Conservation (phyloP, 2,888 invertebrate genomes). For the Apocheima hispidaria region DNA sequence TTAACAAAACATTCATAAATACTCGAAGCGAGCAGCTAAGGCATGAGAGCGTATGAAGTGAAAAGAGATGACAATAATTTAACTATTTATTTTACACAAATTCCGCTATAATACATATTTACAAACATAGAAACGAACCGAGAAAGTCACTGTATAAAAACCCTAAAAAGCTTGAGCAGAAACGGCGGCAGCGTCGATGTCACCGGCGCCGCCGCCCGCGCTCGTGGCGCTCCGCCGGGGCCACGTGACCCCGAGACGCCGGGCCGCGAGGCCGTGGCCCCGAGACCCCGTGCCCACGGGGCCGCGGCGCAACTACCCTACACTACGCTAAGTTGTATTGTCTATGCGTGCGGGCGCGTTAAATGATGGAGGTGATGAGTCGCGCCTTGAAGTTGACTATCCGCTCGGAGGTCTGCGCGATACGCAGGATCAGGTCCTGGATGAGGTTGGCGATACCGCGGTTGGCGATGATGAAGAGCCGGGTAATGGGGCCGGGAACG, state of each 20-base stretch:
- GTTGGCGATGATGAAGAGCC: constrained; percentile 95
- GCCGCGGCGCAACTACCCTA: constrained; percentile 42
- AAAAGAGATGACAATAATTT: constrained; percentile 62
- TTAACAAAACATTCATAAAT: constrained; percentile 41
- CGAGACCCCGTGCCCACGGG: constrained; percentile 24
- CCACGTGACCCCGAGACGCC: neutral
- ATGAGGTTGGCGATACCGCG: constrained; percentile 94
- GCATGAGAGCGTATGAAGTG: constrained; percentile 40
- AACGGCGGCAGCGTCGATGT: constrained; percentile 20
- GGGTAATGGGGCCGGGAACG: constrained; percentile 94
- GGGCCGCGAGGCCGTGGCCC: neutral
- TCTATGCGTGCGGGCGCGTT: constrained; percentile 74
- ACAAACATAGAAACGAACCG: constrained; percentile 83
- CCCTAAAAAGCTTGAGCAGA: constrained; percentile 77
- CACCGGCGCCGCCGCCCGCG: constrained; percentile 14
- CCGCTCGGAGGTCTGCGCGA: constrained; percentile 95
- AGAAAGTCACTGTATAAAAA: constrained; percentile 81
- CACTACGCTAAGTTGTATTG: constrained; percentile 66
- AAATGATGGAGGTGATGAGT: constrained; percentile 95
- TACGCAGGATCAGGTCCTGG: constrained; percentile 94
- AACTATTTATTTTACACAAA: constrained; percentile 82
- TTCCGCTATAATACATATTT: constrained; percentile 86
- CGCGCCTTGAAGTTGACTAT: constrained; percentile 97
- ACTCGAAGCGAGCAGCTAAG: constrained; percentile 33
- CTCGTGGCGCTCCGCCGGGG: constrained; percentile 17